Conservation (phyloP, 1,140 invertebrate genomes). For the Drosophila persimilis region DNA sequence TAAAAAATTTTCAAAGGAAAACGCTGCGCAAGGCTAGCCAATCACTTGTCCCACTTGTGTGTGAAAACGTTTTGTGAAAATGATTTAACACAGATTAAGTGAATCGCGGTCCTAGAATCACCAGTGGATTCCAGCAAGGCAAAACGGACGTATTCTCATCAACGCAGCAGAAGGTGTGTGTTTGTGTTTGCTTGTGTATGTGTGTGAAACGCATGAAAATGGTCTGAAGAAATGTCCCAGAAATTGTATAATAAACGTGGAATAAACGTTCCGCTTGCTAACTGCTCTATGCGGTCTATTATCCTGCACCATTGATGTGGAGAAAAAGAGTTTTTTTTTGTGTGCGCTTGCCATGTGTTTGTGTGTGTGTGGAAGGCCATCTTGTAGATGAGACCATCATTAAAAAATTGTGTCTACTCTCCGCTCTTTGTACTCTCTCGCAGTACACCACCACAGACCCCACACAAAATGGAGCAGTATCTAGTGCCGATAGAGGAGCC, state of each 20-base stretch:
- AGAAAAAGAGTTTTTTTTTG: not conserved
- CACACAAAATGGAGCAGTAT: constrained; percentile 59
- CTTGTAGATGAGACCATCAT: too few species aligned
- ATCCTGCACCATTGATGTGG: not conserved
- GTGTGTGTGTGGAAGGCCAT: too few species aligned
- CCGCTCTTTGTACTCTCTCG: not conserved
- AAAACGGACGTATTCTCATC: constrained; percentile 14
- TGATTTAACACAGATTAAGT: constrained; percentile 10
- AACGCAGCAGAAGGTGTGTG: constrained; percentile 9
- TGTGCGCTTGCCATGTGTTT: not conserved
- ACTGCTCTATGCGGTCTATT: too few species aligned
- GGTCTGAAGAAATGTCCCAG: constrained; percentile 17
- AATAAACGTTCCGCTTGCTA: not conserved
- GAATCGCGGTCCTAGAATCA: not conserved
- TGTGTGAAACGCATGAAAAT: constrained; percentile 26
- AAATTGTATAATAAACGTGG: constrained; percentile 47
- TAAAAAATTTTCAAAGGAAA: constrained; percentile 58
- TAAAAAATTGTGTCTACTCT: too few species aligned
- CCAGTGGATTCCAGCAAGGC: constrained; percentile 1
- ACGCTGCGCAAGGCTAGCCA: constrained; percentile 6
- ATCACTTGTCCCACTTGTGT: not conserved
- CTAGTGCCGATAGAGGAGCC: constrained; percentile 66
- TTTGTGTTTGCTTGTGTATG: not conserved
- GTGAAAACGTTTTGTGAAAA: constrained; percentile 2
- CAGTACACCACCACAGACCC: too few species aligned